Evolutionary conservation across 2,888 invertebrate genomes (phyloP), one percentile per base, ranked within the genome.

Genomic region (Apodemia hepburni): DNA sequence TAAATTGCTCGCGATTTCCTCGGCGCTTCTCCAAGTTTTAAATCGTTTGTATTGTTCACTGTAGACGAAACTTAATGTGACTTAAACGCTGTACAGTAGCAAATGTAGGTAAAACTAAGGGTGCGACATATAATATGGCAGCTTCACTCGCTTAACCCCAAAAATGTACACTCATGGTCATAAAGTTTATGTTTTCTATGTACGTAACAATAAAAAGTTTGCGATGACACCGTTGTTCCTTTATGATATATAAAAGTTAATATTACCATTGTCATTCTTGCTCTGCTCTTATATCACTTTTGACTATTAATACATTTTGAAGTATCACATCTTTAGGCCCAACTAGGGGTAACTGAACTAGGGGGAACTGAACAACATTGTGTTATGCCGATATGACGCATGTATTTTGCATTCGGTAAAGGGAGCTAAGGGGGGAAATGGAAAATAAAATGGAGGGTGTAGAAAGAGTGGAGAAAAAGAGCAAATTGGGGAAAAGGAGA

Each of bases 31-130:
- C 76, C 74, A 77, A 81, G 81, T 82, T 84, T 85, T 79, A 81
- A 83, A 80, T 79, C 80, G 79, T 81, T 82, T 82, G 79, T 84
- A 80, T 84, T 83, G 81, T 83, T 82, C 77, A 75, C 70, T 71
- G 74, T 73, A 80, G 79, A 80, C 75, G 76, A 81, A 85, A 83
- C 82, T 82, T 81, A 86, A 85, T 81, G 85, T 81, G 80, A 87
- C 82, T 87, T 84, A 81, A 86, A 81, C 79, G 80, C 72, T 81
- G 76, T 77, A 74, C 76, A 68, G 70, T 66, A 62, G 70, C 60
- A 65, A 69, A 69, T 67, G 75, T 82, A 82, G 80, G 82, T 85
- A 83, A 82, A 86, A 84, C 78, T 79, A 79, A 75, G 78, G 74
- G 75, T 73, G 75, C 77, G 79, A 79, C 79, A 84, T 78, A 81